Percentiles rank a stretch among this genome's conserved stretches.
Evolutionary conservation across 2,797 vertebrate species (phyloP).

Genomic region (Kryptolebias ocellatus): DNA sequence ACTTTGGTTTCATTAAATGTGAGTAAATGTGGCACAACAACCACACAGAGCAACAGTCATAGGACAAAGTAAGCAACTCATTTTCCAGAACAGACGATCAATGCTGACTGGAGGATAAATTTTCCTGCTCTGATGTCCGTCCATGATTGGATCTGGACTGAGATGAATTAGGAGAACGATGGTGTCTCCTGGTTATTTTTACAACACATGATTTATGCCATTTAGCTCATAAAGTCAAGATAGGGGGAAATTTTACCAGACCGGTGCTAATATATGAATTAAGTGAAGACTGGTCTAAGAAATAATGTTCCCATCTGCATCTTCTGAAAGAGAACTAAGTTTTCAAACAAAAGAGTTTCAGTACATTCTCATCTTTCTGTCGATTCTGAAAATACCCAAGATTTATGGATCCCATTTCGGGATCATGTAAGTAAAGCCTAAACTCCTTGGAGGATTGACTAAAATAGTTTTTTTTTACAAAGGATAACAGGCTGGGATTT

Average conservation of each 20-base stretch:
- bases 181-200: slow-evolving; percentile 23
- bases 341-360: neutral
- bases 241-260: slow-evolving; percentile 23
- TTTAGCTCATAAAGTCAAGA: slow-evolving; percentile 22
- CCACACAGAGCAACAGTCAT: slow-evolving; percentile 11
- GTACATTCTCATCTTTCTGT: neutral
- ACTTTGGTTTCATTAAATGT: slow-evolving; percentile 1
- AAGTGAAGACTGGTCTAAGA: slow-evolving; percentile 2
- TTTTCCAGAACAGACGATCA: slow-evolving; percentile 12
- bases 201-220: slow-evolving; percentile 40
- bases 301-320: neutral
- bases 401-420: neutral
- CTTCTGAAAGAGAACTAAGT: neutral
- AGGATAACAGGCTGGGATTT: slow-evolving; percentile 4
- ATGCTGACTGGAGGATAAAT: slow-evolving; percentile 29
- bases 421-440: neutral
- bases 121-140: slow-evolving; percentile 24
- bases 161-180: slow-evolving; percentile 35
- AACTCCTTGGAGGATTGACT: neutral
- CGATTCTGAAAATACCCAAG: neutral
- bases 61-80: slow-evolving; percentile 40
- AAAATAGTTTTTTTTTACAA: slow-evolving; percentile 21
- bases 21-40: neutral
- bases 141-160: slow-evolving; percentile 44
- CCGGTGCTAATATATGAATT: slow-evolving; percentile 10